Evolutionary conservation across 1,140 invertebrate species (phyloP), one percentile per base, ranked within the genome.

Genomic region (Hypothenemus hampei): DNA sequence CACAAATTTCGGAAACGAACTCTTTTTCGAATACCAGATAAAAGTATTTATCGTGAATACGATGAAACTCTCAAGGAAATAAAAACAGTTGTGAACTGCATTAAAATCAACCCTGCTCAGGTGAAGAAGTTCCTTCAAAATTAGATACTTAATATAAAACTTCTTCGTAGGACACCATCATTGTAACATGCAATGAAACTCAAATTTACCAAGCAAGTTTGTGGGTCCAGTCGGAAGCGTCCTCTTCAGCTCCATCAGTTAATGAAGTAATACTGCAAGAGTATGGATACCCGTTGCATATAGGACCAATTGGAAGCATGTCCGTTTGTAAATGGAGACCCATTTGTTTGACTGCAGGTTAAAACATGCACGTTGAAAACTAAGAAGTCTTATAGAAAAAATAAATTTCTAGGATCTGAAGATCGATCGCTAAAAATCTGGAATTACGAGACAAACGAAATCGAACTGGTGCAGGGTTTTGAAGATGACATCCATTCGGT

Each of bases 291-390:
- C 71, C 81, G 0, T 81, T 93, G 57, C 93, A 96, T 69, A 83
- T 87, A 47, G 88, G 86, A 2, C 72, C 80, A 2, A 86, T 97
- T 18, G 81, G 83, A 26, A 82, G 81, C 13, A 68, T 95, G 16
- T 85, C 91, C 6, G 79, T 89, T 49, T 93, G 92, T 67, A 78
- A 84, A 2, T 89, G 91, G 83, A 96, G 95, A 72, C 85, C 91
- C 0, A 81, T 94, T 24, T 82, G 94, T 22, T 85, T 93, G 67
- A 94, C 91, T 0, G 85, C 84, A 36, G 91, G 91, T 44, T 62
- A 54, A 24, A n/a, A 31, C 10, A 31, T 11, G 11, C 16, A 8
- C n/a, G 36, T 8, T 10, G 16, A 15, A 6, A 39, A 3, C 18
- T 39, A 13, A 4, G 10, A 8, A 31, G 26, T 31, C 3, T 31